A percentile compares a stretch with the other conserved stretches of the same genome.
phyloP scores from a whole-genome alignment of 64 coral and sea anemone species.

The Acropora yongei region DNA sequence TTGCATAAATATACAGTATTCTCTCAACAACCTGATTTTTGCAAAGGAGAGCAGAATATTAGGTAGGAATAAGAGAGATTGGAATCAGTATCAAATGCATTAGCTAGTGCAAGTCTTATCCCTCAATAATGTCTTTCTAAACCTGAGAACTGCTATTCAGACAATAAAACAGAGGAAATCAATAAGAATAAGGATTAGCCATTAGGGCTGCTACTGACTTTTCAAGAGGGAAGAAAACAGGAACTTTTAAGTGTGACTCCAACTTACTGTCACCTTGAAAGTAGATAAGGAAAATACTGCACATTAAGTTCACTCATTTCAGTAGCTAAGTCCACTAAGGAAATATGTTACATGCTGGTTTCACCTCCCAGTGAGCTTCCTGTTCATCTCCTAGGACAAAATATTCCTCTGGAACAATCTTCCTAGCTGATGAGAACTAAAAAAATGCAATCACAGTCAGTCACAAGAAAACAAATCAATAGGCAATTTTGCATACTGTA shows the following conservation, averaged over 20 bases:
- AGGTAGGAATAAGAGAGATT: background rate
- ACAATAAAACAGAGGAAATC: background rate
- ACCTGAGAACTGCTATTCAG: background rate
- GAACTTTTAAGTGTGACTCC: no score
- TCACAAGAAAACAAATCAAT: no score
- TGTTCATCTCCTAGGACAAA: slow-evolving; percentile 89
- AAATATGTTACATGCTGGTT: background rate
- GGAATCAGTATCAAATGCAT: no score
- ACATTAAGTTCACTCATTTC: no score
- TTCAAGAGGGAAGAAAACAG: no score
- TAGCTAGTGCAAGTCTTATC: no score
- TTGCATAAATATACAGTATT: slow-evolving; percentile 95
- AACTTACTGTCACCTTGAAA: no score
- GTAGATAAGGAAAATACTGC: no score
- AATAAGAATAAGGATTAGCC: no score
- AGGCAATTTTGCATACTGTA: no score
- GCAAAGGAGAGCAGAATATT: background rate
- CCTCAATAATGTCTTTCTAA: background rate
- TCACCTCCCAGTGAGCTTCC: slow-evolving; percentile 99
- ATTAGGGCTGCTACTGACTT: no score
- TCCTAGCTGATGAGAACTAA: slow-evolving; percentile 56
- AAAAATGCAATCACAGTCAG: background rate
- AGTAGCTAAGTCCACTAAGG: background rate
- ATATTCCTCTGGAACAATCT: slow-evolving; percentile 84
- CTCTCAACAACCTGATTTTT: slow-evolving; percentile 92